Percentiles rank a stretch among this genome's conserved stretches.
These are phyloP conservation scores for Numida meleagris DNA, from an alignment of 2,113 vertebrate species.

Conservation along the genomic window DNA sequence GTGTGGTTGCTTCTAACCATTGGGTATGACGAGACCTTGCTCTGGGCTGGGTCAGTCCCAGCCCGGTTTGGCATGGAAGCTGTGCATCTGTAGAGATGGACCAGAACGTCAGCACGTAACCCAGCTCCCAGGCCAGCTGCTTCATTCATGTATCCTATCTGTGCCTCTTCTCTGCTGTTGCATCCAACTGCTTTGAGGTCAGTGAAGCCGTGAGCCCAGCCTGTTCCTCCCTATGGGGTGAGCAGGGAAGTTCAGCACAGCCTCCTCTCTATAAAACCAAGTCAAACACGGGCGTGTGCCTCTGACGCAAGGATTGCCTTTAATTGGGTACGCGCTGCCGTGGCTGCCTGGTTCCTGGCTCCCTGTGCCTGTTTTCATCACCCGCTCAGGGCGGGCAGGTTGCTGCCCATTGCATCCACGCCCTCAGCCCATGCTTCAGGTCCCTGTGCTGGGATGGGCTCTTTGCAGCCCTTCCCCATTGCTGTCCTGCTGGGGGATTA, in stretches of 20 bases:
- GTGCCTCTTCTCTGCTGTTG: not conserved
- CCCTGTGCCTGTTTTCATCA: not conserved
- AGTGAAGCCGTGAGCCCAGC: not conserved
- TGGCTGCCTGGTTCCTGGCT: not conserved
- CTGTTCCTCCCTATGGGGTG: not conserved
- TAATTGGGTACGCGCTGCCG: not conserved
- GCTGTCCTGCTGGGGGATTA: not conserved
- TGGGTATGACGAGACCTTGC: not conserved
- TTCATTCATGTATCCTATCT: not conserved
- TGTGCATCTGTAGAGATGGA: not conserved
- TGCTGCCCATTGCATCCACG: accelerated
- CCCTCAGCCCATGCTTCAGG: not conserved
- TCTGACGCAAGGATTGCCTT: not conserved
- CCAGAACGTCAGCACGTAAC: not conserved
- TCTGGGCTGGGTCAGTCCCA: not conserved
- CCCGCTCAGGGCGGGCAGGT: accelerated
- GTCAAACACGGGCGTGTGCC: accelerated
- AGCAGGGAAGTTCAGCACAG: not conserved
- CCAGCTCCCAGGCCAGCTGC: not conserved
- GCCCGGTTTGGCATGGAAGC: not conserved
- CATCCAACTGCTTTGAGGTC: accelerated
- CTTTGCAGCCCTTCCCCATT: not conserved
- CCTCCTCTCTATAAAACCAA: not conserved
- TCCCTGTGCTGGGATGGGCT: not conserved
- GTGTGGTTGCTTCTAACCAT: not conserved